Conservation (phyloP, 2,113 vertebrate species). For the Ciconia stormi region DNA sequence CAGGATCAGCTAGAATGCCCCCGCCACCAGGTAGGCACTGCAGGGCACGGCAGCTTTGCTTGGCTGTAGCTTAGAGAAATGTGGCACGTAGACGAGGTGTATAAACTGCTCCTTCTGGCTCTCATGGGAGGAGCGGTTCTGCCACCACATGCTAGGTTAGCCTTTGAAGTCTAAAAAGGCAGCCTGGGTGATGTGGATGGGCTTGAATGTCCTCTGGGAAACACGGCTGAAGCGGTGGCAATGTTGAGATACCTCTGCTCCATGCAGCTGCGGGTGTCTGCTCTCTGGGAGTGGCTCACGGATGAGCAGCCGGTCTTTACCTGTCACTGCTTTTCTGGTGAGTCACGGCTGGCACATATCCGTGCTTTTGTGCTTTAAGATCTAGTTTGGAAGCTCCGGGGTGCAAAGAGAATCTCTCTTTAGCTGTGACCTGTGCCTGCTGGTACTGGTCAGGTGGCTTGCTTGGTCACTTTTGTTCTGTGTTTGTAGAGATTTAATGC, state of each 20-base stretch:
- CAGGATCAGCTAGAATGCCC: slow-evolving; percentile 82
- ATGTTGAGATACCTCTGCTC: not conserved
- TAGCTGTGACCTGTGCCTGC: not conserved
- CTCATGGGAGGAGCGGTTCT: fast-evolving
- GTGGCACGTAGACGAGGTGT: fast-evolving
- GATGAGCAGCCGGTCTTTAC: not conserved
- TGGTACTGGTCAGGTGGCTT: not conserved
- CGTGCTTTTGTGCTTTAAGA: not conserved
- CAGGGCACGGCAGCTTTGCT: not conserved
- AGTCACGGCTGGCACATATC: fast-evolving
- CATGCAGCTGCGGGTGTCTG: not conserved
- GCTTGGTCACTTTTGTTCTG: not conserved
- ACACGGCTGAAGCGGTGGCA: not conserved
- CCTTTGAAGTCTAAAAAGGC: not conserved
- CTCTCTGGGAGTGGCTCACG: not conserved
- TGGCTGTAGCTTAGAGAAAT: not conserved
- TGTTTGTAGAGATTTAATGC: not conserved
- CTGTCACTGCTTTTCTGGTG: not conserved
- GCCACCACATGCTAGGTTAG: not conserved
- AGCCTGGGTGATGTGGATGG: fast-evolving
- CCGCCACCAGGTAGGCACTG: slow-evolving; percentile 89
- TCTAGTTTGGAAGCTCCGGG: not conserved
- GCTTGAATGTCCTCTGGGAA: not conserved
- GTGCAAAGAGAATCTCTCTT: not conserved
- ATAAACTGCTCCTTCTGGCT: not conserved